phyloP scores from a whole-genome alignment of 2,113 vertebrate genomes.

The Hemibagrus wyckioides region DNA sequence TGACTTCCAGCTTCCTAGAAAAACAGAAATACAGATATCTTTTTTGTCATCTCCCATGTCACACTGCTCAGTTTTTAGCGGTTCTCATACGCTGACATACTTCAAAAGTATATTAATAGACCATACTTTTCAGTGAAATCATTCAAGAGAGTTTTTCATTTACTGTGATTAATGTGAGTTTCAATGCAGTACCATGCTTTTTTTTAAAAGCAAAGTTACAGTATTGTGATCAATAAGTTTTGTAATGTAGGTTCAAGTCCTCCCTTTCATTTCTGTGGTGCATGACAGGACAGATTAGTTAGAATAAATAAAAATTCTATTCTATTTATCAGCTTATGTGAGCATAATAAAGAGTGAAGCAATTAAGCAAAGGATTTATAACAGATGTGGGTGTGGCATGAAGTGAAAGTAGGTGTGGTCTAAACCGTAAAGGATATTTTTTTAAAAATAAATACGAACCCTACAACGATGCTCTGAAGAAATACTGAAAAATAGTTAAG shows the following conservation, averaged over 20 bases:
- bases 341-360: not conserved
- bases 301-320: not conserved
- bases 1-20: constrained; percentile 69
- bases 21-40: constrained; percentile 18
- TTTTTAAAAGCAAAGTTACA: not conserved
- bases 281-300: not conserved
- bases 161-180: not conserved
- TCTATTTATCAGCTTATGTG: not conserved
- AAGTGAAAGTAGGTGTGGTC: not conserved
- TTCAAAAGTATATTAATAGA: not conserved
- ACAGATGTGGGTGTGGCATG: not conserved
- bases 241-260: not conserved
- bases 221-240: not conserved
- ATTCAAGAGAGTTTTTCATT: not conserved
- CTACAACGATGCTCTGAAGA: not conserved
- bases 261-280: not conserved
- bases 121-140: not conserved
- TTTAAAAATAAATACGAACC: not conserved
- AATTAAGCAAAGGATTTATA: not conserved
- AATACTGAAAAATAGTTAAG: not conserved
- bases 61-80: not conserved
- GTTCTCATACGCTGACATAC: not conserved
- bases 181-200: not conserved
- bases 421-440: not conserved
- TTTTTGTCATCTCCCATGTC: not conserved